Percentiles rank a stretch among this genome's conserved stretches.
Conservation (phyloP, 1,140 invertebrate genomes). For the Polypedilum pembai region DNA sequence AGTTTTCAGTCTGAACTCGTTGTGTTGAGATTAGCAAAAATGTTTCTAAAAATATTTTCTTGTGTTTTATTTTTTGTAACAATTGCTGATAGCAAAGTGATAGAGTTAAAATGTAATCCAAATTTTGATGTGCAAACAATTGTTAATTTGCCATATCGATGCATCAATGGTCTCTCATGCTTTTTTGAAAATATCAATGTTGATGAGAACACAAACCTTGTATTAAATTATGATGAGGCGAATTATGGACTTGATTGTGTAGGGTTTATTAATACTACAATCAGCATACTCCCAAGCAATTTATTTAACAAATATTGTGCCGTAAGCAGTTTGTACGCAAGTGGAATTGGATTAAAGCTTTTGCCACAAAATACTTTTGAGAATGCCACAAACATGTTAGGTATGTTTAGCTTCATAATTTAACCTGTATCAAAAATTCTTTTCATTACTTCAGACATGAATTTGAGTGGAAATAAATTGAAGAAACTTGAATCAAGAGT, state of each 20-base stretch:
- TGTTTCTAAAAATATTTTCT: background rate
- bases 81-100: background rate
- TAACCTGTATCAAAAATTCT: no score
- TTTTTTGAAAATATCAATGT: background rate
- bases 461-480: background rate
- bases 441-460: background rate
- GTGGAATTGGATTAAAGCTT: background rate
- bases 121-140: constrained; percentile 22
- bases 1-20: no score
- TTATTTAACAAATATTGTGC: background rate
- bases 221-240: background rate
- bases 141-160: background rate
- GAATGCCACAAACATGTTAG: constrained; percentile 3
- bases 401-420: no score
- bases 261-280: background rate
- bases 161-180: background rate
- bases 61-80: background rate
- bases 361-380: background rate
- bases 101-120: constrained; percentile 18
- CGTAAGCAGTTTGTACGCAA: constrained; percentile 1
- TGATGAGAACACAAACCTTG: background rate
- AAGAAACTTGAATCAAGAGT: background rate
- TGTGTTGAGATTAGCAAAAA: no score
- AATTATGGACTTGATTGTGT: constrained; percentile 17
- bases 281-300: background rate